These are phyloP conservation scores for Apolygus lucorum DNA, from an alignment of 1,140 invertebrate genomes.

Conservation along the genomic window DNA sequence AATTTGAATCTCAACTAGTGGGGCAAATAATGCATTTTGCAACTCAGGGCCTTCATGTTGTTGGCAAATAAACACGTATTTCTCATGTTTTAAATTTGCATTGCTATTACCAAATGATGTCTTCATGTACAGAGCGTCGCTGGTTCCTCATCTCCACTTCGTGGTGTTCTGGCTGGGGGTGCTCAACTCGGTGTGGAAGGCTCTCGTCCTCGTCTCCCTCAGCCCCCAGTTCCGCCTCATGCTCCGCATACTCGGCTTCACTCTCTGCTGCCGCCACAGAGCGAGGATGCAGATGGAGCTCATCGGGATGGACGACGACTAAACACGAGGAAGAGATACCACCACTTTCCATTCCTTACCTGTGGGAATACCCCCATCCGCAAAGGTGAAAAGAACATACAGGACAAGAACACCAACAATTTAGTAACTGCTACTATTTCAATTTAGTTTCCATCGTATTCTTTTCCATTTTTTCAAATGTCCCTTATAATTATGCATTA, in stretches of 20 bases:
- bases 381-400: background rate
- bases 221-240: slow-evolving; percentile 85
- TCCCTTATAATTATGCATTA: no score
- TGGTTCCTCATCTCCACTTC: slow-evolving; percentile 72
- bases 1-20: no score
- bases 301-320: slow-evolving; percentile 74
- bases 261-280: slow-evolving; percentile 74
- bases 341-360: no score
- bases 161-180: slow-evolving; percentile 88
- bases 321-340: no score
- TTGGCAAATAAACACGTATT: no score
- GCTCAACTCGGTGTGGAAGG: slow-evolving; percentile 89
- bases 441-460: no score
- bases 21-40: no score
- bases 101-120: no score
- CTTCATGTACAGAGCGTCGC: slow-evolving; percentile 47
- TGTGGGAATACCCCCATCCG: background rate
- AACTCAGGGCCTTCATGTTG: no score
- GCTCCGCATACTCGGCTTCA: slow-evolving; percentile 75
- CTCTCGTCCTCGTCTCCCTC: slow-evolving; percentile 74
- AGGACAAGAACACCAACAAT: slow-evolving; percentile 9
- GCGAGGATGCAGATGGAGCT: slow-evolving; percentile 67
- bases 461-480: no score
- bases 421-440: no score
- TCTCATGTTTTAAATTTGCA: background rate